These are phyloP conservation scores for Euglossa dilemma DNA, from an alignment of 1,140 invertebrate genomes.

Conservation along the genomic window DNA sequence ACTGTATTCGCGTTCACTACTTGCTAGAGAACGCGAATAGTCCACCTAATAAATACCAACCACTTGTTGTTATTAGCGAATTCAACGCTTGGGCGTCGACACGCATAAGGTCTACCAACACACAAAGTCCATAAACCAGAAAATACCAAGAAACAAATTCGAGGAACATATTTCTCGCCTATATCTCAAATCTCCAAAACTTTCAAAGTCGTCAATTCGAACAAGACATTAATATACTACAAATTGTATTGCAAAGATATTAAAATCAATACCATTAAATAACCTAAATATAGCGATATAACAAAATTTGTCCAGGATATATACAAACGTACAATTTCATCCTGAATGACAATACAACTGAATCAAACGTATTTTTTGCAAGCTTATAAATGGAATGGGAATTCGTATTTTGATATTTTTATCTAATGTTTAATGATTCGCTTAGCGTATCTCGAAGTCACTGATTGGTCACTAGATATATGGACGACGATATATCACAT, in stretches of 20 bases:
- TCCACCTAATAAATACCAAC: conserved; percentile 1
- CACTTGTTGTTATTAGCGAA: conserved; percentile 31
- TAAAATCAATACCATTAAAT: not conserved
- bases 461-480: not conserved
- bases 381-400: not conserved
- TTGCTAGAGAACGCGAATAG: not conserved
- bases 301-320: conserved; percentile 15
- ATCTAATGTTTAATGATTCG: not conserved
- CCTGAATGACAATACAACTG: not conserved
- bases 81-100: conserved; percentile 53
- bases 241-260: not conserved
- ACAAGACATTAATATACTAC: not conserved
- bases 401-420: conserved; percentile 11
- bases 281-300: not conserved
- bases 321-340: not conserved
- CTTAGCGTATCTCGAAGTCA: not conserved
- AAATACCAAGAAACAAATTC: not conserved
- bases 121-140: not conserved
- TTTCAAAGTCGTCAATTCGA: not conserved
- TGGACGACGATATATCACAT: not conserved
- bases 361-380: not conserved
- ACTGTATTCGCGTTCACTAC: not conserved
- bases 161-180: not conserved
- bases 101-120: conserved; percentile 51
- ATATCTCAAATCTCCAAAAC: not conserved